Base-by-base conservation (phyloP, 2,888 invertebrate genomes). In the Amiota minor region DNA sequence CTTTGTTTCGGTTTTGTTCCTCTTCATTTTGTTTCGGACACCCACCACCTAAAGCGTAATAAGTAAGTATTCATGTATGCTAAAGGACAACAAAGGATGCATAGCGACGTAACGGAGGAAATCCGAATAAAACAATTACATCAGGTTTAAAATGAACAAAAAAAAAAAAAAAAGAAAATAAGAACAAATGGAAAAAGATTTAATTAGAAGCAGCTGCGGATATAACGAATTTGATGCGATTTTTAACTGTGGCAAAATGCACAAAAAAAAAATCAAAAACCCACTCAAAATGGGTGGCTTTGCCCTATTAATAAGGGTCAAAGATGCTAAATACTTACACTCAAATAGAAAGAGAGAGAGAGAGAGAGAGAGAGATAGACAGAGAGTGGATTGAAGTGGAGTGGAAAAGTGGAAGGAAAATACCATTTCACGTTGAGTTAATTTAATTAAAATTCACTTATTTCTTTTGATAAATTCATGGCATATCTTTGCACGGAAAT, bases 171-270 rank as follows among this genome's bases (percentile, higher is more conserved):
- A 53, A 9, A 53, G 53, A 2, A 53, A 53, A 53, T n/a, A n/a
- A n/a, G 53, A 53, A n/a, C 2, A 53, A n/a, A n/a, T 12, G n/a
- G 10, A 12, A 53, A 53, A 53, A 53, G 53, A 67, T 67, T 67
- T 67, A 67, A 67, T 67, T 67, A 67, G 50, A 49, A 67, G 67
- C 67, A 67, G 67, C 50, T 67, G 67, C 50, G 67, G 67, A 49
- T 45, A 67, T 67, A 67, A 67, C 50, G 67, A 67, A 67, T 67
- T 67, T 67, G 50, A 67, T 67, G 67, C 50, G 67, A 67, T 67
- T 67, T 67, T 67, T 67, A 67, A 67, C 64, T 47, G 64, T 64
- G 64, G 64, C 67, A 35, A 67, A 23, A 20, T 67, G 35, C 35
- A 35, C 2, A 35, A 35, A 35, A 35, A 3, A 23, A 35, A 0